Evolutionary conservation across 2,797 vertebrate species (phyloP).

Genomic region (Coluber constrictor): DNA sequence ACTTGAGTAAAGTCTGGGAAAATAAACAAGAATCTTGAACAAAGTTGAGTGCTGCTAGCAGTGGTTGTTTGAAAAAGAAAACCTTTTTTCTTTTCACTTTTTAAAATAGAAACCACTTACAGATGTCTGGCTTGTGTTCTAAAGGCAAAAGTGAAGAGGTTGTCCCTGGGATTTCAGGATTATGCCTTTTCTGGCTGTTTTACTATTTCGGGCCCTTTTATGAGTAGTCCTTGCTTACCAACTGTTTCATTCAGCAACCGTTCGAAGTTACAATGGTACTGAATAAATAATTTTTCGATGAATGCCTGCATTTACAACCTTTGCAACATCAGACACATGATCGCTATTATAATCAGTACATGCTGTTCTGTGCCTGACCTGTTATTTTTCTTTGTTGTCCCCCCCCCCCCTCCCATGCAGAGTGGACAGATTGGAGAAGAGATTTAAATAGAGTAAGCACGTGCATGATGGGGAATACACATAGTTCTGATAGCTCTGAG

Average conservation of each 20-base stretch:
- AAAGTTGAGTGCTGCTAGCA: background rate
- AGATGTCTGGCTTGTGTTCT: background rate
- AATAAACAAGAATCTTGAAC: background rate
- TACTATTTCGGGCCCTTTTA: background rate
- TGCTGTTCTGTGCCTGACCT: background rate
- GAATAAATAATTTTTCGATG: background rate
- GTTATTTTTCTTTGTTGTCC: background rate
- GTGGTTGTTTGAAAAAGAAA: background rate
- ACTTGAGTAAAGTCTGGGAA: background rate
- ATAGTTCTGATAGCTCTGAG: background rate
- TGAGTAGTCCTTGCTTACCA: background rate
- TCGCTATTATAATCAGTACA: background rate
- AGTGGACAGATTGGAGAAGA: background rate
- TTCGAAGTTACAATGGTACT: background rate
- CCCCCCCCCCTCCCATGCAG: background rate
- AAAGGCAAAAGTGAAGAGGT: background rate
- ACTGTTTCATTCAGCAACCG: background rate
- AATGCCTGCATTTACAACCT: background rate
- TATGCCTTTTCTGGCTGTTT: background rate
- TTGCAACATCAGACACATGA: background rate
- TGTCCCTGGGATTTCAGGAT: background rate
- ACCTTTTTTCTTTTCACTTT: background rate
- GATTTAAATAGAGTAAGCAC: background rate
- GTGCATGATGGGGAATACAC: background rate
- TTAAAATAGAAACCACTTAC: background rate